phyloP scores from a whole-genome alignment of 2,888 invertebrate species.

The Troilus luridus region DNA sequence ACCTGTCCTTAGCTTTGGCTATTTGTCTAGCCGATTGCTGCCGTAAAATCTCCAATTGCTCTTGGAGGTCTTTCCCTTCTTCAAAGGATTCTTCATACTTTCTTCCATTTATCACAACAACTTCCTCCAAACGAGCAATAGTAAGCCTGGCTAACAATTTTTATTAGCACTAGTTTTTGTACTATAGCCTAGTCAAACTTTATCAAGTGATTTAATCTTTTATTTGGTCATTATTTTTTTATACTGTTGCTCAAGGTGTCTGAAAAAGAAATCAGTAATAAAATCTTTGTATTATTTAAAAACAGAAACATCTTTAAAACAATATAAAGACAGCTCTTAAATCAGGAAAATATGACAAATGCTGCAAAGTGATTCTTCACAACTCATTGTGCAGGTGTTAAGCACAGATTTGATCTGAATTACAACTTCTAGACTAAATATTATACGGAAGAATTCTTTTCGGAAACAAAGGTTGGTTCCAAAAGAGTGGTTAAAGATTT shows the following conservation, averaged over 20 bases:
- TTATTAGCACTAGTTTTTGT: slow-evolving; percentile 24
- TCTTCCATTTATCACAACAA: slow-evolving; percentile 74
- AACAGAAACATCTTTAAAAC: too few relatives aligned
- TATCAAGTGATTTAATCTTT: background rate
- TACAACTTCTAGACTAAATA: too few relatives aligned
- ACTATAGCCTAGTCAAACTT: background rate
- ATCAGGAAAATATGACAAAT: too few relatives aligned
- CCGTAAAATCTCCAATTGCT: slow-evolving; percentile 77
- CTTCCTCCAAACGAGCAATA: slow-evolving; percentile 71
- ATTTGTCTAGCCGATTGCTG: slow-evolving; percentile 80
- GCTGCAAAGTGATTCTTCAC: background rate
- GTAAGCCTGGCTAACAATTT: slow-evolving; percentile 59
- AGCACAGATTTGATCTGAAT: background rate
- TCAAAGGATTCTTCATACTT: slow-evolving; percentile 78
- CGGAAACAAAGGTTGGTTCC: background rate
- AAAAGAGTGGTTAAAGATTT: background rate
- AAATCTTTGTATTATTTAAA: too few relatives aligned
- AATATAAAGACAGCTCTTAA: too few relatives aligned
- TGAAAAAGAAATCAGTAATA: too few relatives aligned
- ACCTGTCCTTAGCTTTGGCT: slow-evolving; percentile 77
- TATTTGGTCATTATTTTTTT: background rate
- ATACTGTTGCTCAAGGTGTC: background rate
- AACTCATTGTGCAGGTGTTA: background rate
- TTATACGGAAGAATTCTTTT: too few relatives aligned
- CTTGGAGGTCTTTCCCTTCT: slow-evolving; percentile 77